A percentile compares a stretch with the other conserved stretches of the same genome.
These are phyloP conservation scores for Drosophila trapezifrons DNA, from an alignment of 1,140 invertebrate species.

Conservation along the genomic window DNA sequence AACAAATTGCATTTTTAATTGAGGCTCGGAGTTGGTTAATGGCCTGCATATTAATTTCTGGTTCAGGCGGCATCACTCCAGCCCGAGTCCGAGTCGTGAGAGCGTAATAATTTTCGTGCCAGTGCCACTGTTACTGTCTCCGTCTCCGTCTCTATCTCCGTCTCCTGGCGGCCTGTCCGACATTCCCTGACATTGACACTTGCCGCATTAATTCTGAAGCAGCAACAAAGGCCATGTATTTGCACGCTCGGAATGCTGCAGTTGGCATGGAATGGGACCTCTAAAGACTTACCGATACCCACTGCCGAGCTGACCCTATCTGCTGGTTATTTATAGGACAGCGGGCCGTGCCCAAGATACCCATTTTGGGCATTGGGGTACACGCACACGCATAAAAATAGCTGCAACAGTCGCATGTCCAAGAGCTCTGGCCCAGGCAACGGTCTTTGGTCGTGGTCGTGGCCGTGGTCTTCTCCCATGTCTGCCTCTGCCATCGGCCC, in stretches of 20 bases:
- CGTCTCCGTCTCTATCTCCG: neutral
- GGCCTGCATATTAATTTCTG: conserved; percentile 78
- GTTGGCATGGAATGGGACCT: conserved; percentile 1
- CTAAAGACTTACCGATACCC: conserved; percentile 32
- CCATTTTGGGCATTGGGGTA: conserved; percentile 36
- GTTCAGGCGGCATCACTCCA: conserved; percentile 28
- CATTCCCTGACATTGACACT: conserved; percentile 76
- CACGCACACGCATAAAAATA: conserved; percentile 64
- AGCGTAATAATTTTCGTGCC: conserved; percentile 74
- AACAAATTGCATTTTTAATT: conserved; percentile 83
- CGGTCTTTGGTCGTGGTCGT: conserved; percentile 20
- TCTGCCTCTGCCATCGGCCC: conserved; percentile 49
- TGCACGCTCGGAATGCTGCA: conserved; percentile 31
- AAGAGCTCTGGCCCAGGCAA: conserved; percentile 19
- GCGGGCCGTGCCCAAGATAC: conserved; percentile 32
- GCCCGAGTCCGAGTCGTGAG: conserved; percentile 49
- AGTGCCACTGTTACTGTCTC: conserved; percentile 28
- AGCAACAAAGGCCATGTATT: conserved; percentile 31
- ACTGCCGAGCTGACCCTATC: conserved; percentile 2
- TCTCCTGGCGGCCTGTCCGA: conserved; percentile 29
- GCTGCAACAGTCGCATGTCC: conserved; percentile 56
- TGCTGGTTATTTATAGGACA: conserved; percentile 40
- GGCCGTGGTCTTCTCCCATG: conserved; percentile 10
- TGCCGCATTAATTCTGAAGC: conserved; percentile 53
- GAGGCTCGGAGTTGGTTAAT: conserved; percentile 67